Base-by-base conservation (phyloP, 2,797 vertebrate species). In the Distichodus sexfasciatus region DNA sequence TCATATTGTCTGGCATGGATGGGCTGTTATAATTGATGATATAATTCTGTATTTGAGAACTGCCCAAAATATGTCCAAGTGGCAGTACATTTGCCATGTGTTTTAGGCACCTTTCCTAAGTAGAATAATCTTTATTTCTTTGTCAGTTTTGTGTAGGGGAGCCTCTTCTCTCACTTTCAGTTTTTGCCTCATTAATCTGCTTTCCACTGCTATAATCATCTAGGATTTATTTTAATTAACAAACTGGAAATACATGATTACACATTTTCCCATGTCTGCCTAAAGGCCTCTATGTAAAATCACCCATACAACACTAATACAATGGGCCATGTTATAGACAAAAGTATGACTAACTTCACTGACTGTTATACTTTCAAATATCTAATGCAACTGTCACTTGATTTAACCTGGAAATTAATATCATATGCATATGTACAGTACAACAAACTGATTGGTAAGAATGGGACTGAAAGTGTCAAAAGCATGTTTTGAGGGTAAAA, bases 241-340 rank as follows among this genome's bases (percentile, higher is more conserved):
- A 44, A 35, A 6, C 38, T 24, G 23, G 21, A 38, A 61, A 21
- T 44, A 70, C 62, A 71, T 7, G 26, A 54, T 63, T 54, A 67
- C 54, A 72, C 69, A 66, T 38, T 38, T 67, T 66, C 74, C 69
- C 51, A 75, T 65, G 58, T 4, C 58, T 77, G 78, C 81, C 70
- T 81, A 72, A 78, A 73, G 71, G 76, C 74, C 68, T 71, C 40
- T 74, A 33, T 29, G 24, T 6, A 76, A 81, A 81, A 24, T 12
- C 2, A n/a, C n/a, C 24, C 5, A 41, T 21, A 60, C 21, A 40
- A 40, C 15, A 21, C 41, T 28, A 21, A 8, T 51, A 35, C 47
- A 53, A 23, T 53, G 10, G 29, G 38, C 31, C 38, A 12, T 41
- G 40, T 61, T 29, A 7, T 9, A 54, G 21, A 64, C 48, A 43